Evolutionary conservation across 64 coral and sea anemone species (phyloP).

Genomic region (Exaiptasia diaphana): DNA sequence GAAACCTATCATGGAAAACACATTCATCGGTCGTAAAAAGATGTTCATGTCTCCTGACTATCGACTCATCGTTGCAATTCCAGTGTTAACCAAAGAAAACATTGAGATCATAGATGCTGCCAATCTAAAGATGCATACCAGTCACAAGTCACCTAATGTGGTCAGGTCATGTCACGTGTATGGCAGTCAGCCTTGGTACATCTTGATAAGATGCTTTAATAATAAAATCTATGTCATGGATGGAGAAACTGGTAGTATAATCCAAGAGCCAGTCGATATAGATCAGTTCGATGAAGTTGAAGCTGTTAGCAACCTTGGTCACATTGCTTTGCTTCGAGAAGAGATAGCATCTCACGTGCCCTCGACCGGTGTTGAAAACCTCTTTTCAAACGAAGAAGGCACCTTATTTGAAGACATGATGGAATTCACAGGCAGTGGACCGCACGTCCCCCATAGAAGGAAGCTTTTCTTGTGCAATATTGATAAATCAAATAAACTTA

Average conservation of each 20-base stretch:
- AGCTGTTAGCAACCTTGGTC: not conserved
- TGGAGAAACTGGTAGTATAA: not conserved
- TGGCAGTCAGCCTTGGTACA: not conserved
- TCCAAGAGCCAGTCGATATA: not conserved
- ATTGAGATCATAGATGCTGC: not conserved
- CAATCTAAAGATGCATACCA: not conserved
- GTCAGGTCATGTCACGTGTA: not conserved
- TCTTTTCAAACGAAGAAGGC: not conserved
- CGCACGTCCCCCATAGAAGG: no score
- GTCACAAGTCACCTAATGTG: not conserved
- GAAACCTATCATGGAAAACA: not conserved
- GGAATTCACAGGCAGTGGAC: no score
- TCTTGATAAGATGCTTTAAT: not conserved
- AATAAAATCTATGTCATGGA: conserved; percentile 5
- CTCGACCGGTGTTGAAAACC: no score
- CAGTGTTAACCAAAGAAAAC: not conserved
- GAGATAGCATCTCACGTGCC: no score
- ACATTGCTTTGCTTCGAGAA: no score
- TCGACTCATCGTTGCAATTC: not conserved
- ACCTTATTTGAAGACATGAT: not conserved
- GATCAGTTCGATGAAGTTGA: not conserved
- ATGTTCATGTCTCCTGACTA: not conserved
- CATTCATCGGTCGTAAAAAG: not conserved
- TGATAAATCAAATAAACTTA: no score
- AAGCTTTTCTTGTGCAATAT: no score